Percentiles rank a stretch among this genome's conserved stretches.
phyloP scores from a whole-genome alignment of 2,797 vertebrate species.

The Steatocranus sp. region DNA sequence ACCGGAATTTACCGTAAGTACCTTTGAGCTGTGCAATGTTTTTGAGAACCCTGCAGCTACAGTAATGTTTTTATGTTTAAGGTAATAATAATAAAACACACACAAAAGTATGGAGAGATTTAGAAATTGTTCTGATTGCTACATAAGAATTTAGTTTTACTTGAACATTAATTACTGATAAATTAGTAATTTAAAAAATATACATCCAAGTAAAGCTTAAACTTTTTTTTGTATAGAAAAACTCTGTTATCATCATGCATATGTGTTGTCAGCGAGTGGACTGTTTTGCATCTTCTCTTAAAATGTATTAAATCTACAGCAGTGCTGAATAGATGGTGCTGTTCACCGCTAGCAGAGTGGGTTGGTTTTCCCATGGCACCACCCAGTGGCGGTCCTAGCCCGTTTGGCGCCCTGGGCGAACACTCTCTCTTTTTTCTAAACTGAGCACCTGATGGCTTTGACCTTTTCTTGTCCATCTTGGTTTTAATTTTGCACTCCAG shows the following conservation, averaged over 20 bases:
- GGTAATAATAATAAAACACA: not conserved
- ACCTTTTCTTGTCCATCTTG: not conserved
- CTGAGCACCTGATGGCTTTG: not conserved
- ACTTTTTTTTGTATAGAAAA: not conserved
- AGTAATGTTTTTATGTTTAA: not conserved
- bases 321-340: not conserved
- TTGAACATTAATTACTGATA: not conserved
- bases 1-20: not conserved
- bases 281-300: not conserved
- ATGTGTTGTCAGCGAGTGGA: not conserved
- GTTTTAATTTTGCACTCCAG: not conserved
- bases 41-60: not conserved
- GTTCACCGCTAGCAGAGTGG: not conserved
- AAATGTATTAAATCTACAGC: not conserved
- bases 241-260: not conserved
- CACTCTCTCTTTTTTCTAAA: not conserved
- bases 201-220: accelerated
- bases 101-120: not conserved
- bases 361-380: not conserved
- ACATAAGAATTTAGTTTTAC: not conserved
- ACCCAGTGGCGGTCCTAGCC: not conserved
- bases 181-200: no score
- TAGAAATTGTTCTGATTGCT: not conserved
- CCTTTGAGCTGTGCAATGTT: accelerated
- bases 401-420: not conserved